Conservation (phyloP, 2,113 vertebrate species). For the Paradisaea rubra region DNA sequence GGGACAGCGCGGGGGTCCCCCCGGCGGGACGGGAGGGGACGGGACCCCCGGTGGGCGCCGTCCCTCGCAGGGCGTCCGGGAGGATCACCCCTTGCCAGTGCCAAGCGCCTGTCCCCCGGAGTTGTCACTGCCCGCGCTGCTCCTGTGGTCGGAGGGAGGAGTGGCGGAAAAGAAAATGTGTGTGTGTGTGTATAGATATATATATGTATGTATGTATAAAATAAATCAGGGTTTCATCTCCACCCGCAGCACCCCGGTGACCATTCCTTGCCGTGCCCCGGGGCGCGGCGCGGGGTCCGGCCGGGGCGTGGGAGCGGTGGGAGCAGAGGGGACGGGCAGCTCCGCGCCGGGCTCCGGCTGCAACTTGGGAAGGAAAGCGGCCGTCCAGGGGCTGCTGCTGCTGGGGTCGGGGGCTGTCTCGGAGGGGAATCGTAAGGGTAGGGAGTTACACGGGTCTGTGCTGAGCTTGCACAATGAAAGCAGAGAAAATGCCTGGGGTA, state of each 20-base stretch:
- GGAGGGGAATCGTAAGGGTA: neutral
- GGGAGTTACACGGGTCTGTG: neutral
- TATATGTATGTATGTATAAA: neutral
- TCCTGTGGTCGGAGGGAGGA: neutral
- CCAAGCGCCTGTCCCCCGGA: neutral
- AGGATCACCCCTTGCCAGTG: neutral
- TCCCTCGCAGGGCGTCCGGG: neutral
- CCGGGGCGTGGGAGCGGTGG: neutral
- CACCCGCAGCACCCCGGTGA: neutral
- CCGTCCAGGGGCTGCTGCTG: neutral
- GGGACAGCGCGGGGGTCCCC: neutral
- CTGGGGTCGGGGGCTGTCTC: neutral
- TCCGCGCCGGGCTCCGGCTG: neutral
- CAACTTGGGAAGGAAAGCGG: neutral
- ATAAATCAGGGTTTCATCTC: rapidly evolving
- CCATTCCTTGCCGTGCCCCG: neutral
- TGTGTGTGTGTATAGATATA: too few species aligned
- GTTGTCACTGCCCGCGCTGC: neutral
- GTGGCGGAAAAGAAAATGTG: neutral
- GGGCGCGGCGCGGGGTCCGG: neutral
- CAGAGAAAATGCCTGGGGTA: neutral
- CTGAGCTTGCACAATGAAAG: neutral
- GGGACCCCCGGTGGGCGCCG: neutral
- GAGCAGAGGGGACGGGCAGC: neutral
- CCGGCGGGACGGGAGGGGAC: neutral